Percentiles rank a stretch among this genome's conserved stretches.
These are phyloP conservation scores for Nyctereutes procyonoides DNA, from an alignment of 2,113 vertebrate genomes.

Conservation along the genomic window DNA sequence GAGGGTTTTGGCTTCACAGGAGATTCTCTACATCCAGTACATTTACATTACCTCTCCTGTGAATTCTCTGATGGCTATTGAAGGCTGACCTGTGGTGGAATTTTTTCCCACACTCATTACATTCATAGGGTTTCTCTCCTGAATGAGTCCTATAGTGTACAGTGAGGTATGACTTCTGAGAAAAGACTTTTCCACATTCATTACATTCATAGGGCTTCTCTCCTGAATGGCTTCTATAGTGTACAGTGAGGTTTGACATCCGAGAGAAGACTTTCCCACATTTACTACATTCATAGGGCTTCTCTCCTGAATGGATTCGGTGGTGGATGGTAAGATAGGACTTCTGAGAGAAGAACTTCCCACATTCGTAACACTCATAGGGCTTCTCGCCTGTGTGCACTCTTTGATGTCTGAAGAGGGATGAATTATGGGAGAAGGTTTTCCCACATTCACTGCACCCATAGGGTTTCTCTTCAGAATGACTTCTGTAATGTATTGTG, in stretches of 20 bases:
- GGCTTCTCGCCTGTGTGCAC: conserved; percentile 83
- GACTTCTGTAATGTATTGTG: conserved; percentile 77
- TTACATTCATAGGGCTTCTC: conserved; percentile 82
- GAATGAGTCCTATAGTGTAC: conserved; percentile 82
- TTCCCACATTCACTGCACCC: conserved; percentile 82
- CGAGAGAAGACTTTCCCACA: conserved; percentile 86
- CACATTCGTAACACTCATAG: conserved; percentile 78
- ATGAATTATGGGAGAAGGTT: conserved; percentile 80
- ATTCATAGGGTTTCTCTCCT: conserved; percentile 82
- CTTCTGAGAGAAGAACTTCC: conserved; percentile 81
- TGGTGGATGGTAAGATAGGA: conserved; percentile 81
- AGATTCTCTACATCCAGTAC: conserved; percentile 47
- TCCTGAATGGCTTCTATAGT: conserved; percentile 82
- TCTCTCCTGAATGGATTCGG: conserved; percentile 81
- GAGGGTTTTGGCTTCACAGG: conserved; percentile 31
- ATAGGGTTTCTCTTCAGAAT: conserved; percentile 83
- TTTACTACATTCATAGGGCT: conserved; percentile 86
- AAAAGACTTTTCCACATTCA: conserved; percentile 80
- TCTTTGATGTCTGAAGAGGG: conserved; percentile 81
- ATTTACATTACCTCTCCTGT: conserved; percentile 41
- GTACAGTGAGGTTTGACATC: conserved; percentile 81
- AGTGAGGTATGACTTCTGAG: conserved; percentile 82
- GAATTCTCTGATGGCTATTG: conserved; percentile 79
- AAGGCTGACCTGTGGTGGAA: conserved; percentile 81
- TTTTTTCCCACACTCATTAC: conserved; percentile 78